These are phyloP conservation scores for Caenorhabditis brenneri DNA, from an alignment of 1,140 invertebrate genomes.

Conservation along the genomic window DNA sequence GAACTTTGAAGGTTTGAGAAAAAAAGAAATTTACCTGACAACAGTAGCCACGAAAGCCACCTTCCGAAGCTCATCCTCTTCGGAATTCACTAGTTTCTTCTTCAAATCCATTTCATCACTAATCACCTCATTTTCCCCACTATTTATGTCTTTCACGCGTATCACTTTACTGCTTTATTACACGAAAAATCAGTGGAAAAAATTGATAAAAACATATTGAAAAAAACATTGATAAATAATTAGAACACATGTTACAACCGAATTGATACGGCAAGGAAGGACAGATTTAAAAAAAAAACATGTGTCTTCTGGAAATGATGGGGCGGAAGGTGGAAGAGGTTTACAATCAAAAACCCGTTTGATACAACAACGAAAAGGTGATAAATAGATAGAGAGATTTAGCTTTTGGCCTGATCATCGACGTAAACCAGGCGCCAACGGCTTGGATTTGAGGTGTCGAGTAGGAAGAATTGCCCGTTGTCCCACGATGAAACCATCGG, in stretches of 20 bases:
- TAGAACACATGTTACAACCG: neutral
- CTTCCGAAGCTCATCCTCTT: conserved; percentile 41
- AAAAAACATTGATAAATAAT: too few species aligned
- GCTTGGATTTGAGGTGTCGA: neutral
- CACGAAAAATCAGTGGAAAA: neutral
- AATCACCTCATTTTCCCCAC: neutral
- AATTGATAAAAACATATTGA: too few species aligned
- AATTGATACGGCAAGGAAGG: neutral
- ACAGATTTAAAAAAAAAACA: neutral
- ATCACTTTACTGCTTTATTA: conserved; percentile 34
- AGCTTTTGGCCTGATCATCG: neutral
- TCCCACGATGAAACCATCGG: neutral
- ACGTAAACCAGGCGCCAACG: neutral
- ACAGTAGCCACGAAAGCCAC: conserved; percentile 30
- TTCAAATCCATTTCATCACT: neutral
- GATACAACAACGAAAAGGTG: neutral
- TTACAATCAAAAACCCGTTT: neutral
- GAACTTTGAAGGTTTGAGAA: neutral
- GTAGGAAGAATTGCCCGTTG: conserved; percentile 22
- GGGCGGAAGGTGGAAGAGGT: neutral
- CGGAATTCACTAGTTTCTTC: neutral
- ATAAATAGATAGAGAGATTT: neutral
- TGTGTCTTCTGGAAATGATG: neutral
- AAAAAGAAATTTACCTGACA: conserved; percentile 37
- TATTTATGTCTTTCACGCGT: neutral